These are phyloP conservation scores for Dynastes tityus DNA, from an alignment of 2,888 invertebrate species.

Conservation along the genomic window DNA sequence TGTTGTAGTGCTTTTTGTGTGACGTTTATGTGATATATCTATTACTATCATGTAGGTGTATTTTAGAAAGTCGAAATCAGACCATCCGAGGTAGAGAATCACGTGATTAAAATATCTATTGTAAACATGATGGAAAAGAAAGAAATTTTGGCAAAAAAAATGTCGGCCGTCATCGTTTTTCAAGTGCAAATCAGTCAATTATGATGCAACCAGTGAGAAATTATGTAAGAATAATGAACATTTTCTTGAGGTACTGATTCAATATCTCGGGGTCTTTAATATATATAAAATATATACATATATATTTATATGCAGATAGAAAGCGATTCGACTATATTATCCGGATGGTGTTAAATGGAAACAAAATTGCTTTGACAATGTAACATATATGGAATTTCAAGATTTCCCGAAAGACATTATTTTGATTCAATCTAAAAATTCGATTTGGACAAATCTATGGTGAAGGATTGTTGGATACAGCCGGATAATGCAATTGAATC, in stretches of 20 bases:
- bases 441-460: too few relatives aligned
- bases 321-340: constrained; percentile 56
- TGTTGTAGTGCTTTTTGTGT: constrained; percentile 71
- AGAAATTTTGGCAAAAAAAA: constrained; percentile 25
- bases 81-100: constrained; percentile 55
- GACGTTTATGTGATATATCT: constrained; percentile 72
- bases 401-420: too few relatives aligned
- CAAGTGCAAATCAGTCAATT: constrained; percentile 56
- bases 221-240: constrained; percentile 21
- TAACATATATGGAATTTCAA: too few relatives aligned
- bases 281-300: constrained; percentile 42
- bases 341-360: constrained; percentile 43
- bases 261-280: constrained; percentile 56
- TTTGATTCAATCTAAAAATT: too few relatives aligned
- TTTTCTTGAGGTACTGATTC: constrained; percentile 50
- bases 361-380: too few relatives aligned
- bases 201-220: constrained; percentile 38
- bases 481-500: constrained; percentile 55
- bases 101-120: constrained; percentile 18
- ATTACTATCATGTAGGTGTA: constrained; percentile 61
- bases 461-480: too few relatives aligned
- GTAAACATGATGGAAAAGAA: not conserved
- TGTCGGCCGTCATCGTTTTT: constrained; percentile 44
- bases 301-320: constrained; percentile 59
- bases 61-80: constrained; percentile 57